Evolutionary conservation across 2,888 invertebrate species (phyloP).

Genomic region (Lasioglossum vierecki): DNA sequence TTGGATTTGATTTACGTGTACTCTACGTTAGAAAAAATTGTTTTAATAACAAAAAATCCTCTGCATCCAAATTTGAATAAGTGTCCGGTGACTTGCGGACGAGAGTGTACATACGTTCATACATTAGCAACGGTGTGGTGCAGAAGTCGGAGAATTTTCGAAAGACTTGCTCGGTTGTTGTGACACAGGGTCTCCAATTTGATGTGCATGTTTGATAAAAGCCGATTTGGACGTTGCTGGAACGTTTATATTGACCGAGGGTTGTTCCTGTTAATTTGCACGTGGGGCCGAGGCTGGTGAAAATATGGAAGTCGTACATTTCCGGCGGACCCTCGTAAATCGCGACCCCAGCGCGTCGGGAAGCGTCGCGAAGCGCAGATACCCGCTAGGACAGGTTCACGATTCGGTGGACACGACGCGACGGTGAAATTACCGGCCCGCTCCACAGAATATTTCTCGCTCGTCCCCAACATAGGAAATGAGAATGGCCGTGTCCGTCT

Average conservation of each 20-base stretch:
- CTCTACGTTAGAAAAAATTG: no score
- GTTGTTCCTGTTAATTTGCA: constrained; percentile 35
- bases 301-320: constrained; percentile 66
- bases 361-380: background rate
- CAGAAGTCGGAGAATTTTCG: no score
- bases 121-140: no score
- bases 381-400: constrained; percentile 42
- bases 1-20: no score
- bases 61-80: no score
- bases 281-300: constrained; percentile 34
- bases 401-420: constrained; percentile 44
- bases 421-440: constrained; percentile 44
- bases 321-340: constrained; percentile 62
- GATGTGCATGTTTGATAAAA: no score
- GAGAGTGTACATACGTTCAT: no score
- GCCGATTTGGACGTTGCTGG: no score
- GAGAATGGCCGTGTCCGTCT: constrained; percentile 27
- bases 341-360: constrained; percentile 7
- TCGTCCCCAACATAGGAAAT: constrained; percentile 41
- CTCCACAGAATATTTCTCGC: constrained; percentile 46
- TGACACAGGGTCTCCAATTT: no score
- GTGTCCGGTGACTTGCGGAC: no score
- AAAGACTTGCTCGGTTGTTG: no score
- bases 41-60: no score
- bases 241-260: background rate